Conservation (phyloP, 1,140 invertebrate species). For the Drosophila takahashii region DNA sequence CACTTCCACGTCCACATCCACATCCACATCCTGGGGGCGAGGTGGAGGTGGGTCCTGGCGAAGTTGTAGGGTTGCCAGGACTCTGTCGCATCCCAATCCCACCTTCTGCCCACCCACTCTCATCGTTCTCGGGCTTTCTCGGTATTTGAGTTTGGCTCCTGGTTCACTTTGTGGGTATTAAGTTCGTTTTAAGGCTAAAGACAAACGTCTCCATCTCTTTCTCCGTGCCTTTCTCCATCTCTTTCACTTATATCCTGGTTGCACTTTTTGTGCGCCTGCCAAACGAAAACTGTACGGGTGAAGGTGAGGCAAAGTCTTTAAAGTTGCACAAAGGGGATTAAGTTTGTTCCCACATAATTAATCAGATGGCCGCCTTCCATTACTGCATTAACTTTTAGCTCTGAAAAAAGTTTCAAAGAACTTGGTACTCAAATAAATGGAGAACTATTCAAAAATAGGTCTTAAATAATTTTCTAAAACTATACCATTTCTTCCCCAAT, state of each 20-base stretch:
- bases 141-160: slow-evolving; percentile 35
- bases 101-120: slow-evolving; percentile 23
- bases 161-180: slow-evolving; percentile 75
- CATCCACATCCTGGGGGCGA: neutral
- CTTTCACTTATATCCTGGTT: slow-evolving; percentile 18
- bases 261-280: slow-evolving; percentile 55
- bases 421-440: too few species aligned
- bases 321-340: slow-evolving; percentile 53
- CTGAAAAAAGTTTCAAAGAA: neutral
- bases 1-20: slow-evolving; percentile 3
- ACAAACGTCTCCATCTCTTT: slow-evolving; percentile 53
- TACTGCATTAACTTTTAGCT: neutral
- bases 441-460: neutral
- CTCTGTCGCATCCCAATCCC: slow-evolving; percentile 9
- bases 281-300: slow-evolving; percentile 12
- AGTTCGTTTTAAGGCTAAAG: slow-evolving; percentile 73
- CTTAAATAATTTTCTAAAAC: neutral
- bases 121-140: slow-evolving; percentile 5
- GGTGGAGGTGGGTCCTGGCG: slow-evolving; percentile 13
- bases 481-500: neutral
- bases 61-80: slow-evolving; percentile 68
- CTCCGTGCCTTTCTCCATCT: neutral
- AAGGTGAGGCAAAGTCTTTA: slow-evolving; percentile 39
- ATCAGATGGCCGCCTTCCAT: slow-evolving; percentile 7
- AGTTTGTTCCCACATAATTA: slow-evolving; percentile 34